A percentile compares a stretch with the other conserved stretches of the same genome.
Conservation (phyloP, 2,888 invertebrate genomes). For the Abrostola tripartita region DNA sequence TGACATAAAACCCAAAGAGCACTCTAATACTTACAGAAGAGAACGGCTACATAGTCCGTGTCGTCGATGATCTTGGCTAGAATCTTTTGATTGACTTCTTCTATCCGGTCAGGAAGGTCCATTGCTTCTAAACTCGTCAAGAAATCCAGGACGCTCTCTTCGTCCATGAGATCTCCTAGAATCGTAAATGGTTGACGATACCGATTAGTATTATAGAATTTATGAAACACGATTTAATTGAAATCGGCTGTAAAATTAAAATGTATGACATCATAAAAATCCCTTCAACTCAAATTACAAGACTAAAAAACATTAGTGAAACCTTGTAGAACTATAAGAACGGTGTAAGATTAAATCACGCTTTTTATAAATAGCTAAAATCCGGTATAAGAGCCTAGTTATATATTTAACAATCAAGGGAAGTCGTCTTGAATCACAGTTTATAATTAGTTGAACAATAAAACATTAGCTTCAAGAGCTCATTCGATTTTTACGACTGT, state of each 20-base stretch:
- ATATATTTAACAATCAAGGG: slow-evolving; percentile 54
- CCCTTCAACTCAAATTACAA: not conserved
- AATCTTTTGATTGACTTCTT: slow-evolving; percentile 97
- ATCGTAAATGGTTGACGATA: slow-evolving; percentile 48
- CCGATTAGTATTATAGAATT: slow-evolving; percentile 10
- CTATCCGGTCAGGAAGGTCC: slow-evolving; percentile 98
- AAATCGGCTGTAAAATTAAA: slow-evolving; percentile 11
- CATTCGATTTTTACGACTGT: slow-evolving; percentile 16
- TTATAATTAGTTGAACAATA: slow-evolving; percentile 54
- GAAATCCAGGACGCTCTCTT: slow-evolving; percentile 97
- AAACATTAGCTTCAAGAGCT: slow-evolving; percentile 27
- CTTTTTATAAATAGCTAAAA: slow-evolving; percentile 51
- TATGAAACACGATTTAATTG: not conserved
- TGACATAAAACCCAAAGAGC: slow-evolving; percentile 66
- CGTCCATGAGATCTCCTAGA: slow-evolving; percentile 97
- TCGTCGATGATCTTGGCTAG: slow-evolving; percentile 96
- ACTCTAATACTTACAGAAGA: slow-evolving; percentile 95
- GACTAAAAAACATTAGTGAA: slow-evolving; percentile 16
- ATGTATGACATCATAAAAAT: slow-evolving; percentile 9
- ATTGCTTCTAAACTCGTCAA: slow-evolving; percentile 97
- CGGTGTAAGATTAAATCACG: slow-evolving; percentile 44
- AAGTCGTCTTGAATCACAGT: slow-evolving; percentile 49
- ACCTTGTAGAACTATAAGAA: slow-evolving; percentile 26
- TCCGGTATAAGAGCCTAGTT: slow-evolving; percentile 45
- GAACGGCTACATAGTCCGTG: slow-evolving; percentile 96